These are phyloP conservation scores for Strigops habroptila DNA, from an alignment of 2,113 vertebrate genomes.

Conservation along the genomic window DNA sequence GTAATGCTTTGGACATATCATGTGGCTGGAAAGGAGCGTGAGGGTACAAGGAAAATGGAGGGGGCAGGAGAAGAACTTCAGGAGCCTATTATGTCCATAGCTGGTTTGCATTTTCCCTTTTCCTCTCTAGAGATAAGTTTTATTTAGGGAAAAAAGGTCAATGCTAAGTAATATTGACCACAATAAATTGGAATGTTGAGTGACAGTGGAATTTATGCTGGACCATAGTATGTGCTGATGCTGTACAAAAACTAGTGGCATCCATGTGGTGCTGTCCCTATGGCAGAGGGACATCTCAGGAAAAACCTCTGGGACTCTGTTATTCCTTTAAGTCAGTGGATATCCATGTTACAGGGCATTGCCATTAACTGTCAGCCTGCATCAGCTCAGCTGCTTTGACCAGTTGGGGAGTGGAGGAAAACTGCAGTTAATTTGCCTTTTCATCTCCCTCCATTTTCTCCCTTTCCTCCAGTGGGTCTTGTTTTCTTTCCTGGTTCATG, in stretches of 20 bases:
- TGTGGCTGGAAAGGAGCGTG: background rate
- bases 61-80: background rate
- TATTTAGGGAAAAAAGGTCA: background rate
- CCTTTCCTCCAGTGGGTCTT: background rate
- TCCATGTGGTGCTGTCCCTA: background rate
- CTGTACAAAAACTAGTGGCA: background rate
- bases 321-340: background rate
- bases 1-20: background rate
- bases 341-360: background rate
- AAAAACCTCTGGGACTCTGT: background rate
- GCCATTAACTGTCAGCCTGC: background rate
- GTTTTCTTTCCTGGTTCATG: background rate
- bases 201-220: background rate
- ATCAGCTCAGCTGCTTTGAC: background rate
- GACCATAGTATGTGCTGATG: background rate
- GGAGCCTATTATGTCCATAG: background rate
- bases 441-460: background rate
- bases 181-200: background rate
- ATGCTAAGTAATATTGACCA: background rate
- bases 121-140: background rate
- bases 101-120: background rate
- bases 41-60: background rate
- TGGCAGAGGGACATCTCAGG: background rate
- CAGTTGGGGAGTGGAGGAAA: background rate
- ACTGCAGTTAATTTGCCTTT: background rate